phyloP scores from a whole-genome alignment of 2,797 vertebrate species.

The Microctenopoma lineatum region DNA sequence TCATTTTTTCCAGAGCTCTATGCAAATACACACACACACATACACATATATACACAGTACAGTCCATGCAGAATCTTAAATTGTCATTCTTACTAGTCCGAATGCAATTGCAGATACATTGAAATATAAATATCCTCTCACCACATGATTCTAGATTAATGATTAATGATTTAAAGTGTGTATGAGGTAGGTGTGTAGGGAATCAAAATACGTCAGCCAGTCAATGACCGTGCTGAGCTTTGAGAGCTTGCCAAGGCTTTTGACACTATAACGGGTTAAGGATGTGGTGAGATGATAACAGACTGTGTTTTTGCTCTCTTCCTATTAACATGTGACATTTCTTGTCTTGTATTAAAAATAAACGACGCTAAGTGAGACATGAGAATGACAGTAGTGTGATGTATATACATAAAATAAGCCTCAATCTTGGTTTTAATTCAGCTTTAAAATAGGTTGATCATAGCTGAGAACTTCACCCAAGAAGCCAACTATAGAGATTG shows the following conservation, averaged over 20 bases:
- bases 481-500: slow-evolving; percentile 26
- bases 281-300: slow-evolving; percentile 64
- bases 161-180: slow-evolving; percentile 33
- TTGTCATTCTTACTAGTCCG: no score
- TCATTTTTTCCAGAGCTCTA: no score
- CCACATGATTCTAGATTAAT: not conserved
- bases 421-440: slow-evolving; percentile 35
- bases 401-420: slow-evolving; percentile 19
- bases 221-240: slow-evolving; percentile 55
- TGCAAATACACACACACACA: no score
- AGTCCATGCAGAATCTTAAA: no score
- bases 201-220: slow-evolving; percentile 66
- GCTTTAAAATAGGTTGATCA: slow-evolving; percentile 51
- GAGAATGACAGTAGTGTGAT: slow-evolving; percentile 6
- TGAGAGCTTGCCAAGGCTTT: slow-evolving; percentile 60
- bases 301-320: slow-evolving; percentile 34
- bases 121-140: no score
- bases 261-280: slow-evolving; percentile 62
- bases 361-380: slow-evolving; percentile 45
- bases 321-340: slow-evolving; percentile 37
- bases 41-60: no score
- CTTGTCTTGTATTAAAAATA: slow-evolving; percentile 36
- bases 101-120: no score
- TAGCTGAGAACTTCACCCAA: slow-evolving; percentile 41
- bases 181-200: slow-evolving; percentile 38